phyloP scores from a whole-genome alignment of 2,113 vertebrate species.

The Macquaria australasica region DNA sequence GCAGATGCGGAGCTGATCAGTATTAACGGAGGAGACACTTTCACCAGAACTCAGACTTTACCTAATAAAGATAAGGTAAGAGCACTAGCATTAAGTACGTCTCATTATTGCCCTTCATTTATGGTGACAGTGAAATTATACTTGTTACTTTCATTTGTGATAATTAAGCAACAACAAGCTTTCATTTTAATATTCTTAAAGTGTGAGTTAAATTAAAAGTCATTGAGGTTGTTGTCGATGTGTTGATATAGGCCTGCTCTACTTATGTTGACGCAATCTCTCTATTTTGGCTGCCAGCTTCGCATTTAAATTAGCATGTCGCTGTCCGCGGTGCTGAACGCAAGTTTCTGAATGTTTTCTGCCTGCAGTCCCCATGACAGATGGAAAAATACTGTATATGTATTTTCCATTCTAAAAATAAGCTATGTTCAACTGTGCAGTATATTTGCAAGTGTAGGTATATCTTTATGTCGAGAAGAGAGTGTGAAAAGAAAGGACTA shows the following conservation, averaged over 20 bases:
- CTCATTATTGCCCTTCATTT: neutral
- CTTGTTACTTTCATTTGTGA: neutral
- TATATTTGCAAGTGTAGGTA: neutral
- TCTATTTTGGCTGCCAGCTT: neutral
- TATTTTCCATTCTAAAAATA: too few relatives aligned
- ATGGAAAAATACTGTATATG: neutral
- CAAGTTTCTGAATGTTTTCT: neutral
- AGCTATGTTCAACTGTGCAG: neutral
- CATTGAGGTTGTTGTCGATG: neutral
- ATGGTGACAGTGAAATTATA: neutral
- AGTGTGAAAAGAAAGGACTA: neutral
- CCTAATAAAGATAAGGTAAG: constrained; percentile 71
- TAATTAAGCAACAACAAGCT: neutral
- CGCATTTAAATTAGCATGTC: neutral
- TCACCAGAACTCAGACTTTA: constrained; percentile 67
- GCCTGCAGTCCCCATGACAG: neutral
- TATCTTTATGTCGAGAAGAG: neutral
- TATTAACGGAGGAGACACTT: constrained; percentile 56
- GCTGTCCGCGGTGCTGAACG: constrained; percentile 23
- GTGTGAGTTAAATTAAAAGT: neutral
- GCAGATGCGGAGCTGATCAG: constrained; percentile 45
- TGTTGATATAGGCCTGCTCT: neutral
- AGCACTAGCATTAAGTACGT: neutral
- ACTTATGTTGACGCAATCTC: neutral
- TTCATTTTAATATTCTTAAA: neutral